These are phyloP conservation scores for Diabrotica undecimpunctata DNA, from an alignment of 1,140 invertebrate species.

Conservation along the genomic window DNA sequence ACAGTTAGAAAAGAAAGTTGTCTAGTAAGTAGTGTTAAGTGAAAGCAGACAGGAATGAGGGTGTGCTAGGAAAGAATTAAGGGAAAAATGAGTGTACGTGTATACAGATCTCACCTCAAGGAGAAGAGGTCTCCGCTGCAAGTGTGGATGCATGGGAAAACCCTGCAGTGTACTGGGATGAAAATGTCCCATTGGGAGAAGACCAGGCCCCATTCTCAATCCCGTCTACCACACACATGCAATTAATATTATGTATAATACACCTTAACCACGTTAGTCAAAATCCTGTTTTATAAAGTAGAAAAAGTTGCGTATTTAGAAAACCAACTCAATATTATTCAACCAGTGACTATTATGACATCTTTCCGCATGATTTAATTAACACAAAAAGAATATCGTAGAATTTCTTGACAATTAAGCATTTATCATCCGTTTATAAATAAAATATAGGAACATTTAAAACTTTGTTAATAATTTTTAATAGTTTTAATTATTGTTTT, in stretches of 20 bases:
- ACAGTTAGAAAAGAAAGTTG: too few relatives aligned
- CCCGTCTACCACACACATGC: conserved; percentile 50
- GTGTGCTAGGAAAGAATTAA: not conserved
- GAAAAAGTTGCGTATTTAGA: too few relatives aligned
- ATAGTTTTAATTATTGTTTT: too few relatives aligned
- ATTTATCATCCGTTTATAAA: too few relatives aligned
- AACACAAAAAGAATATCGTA: too few relatives aligned
- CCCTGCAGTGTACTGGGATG: conserved; percentile 38
- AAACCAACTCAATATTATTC: too few relatives aligned
- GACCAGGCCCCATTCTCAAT: conserved; percentile 44
- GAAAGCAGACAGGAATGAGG: conserved; percentile 4
- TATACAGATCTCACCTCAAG: conserved; percentile 63
- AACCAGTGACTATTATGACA: too few relatives aligned
- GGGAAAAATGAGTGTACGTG: conserved; percentile 8
- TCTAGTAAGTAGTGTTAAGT: not conserved
- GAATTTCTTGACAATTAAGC: too few relatives aligned
- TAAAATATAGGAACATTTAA: too few relatives aligned
- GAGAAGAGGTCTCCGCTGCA: conserved; percentile 64
- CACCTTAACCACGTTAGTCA: conserved; percentile 24
- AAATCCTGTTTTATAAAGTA: too few relatives aligned
- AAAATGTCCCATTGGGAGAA: conserved; percentile 37
- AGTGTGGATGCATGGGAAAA: conserved; percentile 35
- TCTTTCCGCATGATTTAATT: too few relatives aligned
- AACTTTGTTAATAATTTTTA: too few relatives aligned
- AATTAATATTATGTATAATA: conserved; percentile 42